These are phyloP conservation scores for Piaya cayana DNA, from an alignment of 2,113 vertebrate genomes.

Conservation along the genomic window DNA sequence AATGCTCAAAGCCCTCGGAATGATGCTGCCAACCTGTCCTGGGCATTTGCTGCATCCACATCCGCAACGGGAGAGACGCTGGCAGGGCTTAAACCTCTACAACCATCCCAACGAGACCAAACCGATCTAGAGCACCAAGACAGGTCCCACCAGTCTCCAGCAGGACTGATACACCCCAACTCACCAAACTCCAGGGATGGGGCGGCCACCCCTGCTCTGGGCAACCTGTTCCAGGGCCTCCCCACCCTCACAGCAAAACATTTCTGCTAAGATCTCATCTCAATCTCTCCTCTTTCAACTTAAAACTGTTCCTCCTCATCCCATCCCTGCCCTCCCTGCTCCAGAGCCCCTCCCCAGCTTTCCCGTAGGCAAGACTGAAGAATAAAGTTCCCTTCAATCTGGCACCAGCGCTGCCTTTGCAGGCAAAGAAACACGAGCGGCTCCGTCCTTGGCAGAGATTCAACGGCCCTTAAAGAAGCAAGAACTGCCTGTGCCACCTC, in stretches of 20 bases:
- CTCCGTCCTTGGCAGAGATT: not conserved
- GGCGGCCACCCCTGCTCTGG: no score
- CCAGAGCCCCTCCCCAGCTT: no score
- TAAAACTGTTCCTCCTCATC: no score
- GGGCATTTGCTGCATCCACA: not conserved
- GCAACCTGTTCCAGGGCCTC: no score
- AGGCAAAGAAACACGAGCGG: not conserved
- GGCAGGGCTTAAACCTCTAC: not conserved
- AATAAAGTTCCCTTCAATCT: no score
- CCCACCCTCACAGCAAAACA: no score
- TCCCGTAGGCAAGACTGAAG: no score
- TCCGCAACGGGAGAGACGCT: fast-evolving
- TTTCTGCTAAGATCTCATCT: no score
- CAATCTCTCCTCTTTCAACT: no score
- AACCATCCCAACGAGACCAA: fast-evolving
- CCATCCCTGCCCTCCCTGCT: no score
- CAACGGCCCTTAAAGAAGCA: not conserved
- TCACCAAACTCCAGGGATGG: not conserved
- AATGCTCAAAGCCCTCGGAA: not conserved
- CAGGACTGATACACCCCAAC: not conserved
- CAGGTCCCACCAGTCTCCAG: not conserved
- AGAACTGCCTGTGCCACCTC: not conserved
- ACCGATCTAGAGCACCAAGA: not conserved
- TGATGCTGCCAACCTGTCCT: fast-evolving
- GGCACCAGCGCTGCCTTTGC: not conserved